Conservation (phyloP, 2,888 invertebrate genomes). For the Dusona sp. region DNA sequence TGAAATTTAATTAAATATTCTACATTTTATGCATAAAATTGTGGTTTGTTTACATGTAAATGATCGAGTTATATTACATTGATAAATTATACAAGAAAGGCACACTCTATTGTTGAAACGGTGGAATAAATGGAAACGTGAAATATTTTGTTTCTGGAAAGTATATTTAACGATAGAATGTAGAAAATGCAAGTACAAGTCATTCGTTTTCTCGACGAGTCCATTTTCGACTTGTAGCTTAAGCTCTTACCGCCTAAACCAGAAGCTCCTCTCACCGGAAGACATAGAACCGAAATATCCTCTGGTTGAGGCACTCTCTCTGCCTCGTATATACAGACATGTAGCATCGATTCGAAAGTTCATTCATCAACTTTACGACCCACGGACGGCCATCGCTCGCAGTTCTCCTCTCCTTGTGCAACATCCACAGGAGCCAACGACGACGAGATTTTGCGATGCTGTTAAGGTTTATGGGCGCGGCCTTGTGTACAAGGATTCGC, state of each 20-base stretch:
- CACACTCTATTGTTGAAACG: background rate
- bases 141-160: background rate
- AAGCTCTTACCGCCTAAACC: conserved; percentile 64
- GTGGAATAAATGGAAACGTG: background rate
- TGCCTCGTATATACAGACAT: conserved; percentile 45
- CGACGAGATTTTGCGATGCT: conserved; percentile 80
- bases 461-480: conserved; percentile 84
- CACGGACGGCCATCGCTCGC: conserved; percentile 74
- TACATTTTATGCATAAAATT: background rate
- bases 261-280: conserved; percentile 61
- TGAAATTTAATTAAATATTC: background rate
- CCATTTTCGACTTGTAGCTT: conserved; percentile 67
- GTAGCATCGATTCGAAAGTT: conserved; percentile 75
- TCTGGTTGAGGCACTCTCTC: conserved; percentile 57
- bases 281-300: conserved; percentile 67
- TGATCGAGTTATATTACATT: background rate
- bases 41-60: background rate
- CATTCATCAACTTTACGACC: conserved; percentile 79
- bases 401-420: conserved; percentile 64
- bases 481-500: conserved; percentile 78
- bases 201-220: conserved; percentile 63
- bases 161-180: conserved; percentile 11
- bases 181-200: conserved; percentile 39
- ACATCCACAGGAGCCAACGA: conserved; percentile 59
- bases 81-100: background rate